phyloP scores from a whole-genome alignment of 2,888 invertebrate genomes.

The Chymomyza procnemis region DNA sequence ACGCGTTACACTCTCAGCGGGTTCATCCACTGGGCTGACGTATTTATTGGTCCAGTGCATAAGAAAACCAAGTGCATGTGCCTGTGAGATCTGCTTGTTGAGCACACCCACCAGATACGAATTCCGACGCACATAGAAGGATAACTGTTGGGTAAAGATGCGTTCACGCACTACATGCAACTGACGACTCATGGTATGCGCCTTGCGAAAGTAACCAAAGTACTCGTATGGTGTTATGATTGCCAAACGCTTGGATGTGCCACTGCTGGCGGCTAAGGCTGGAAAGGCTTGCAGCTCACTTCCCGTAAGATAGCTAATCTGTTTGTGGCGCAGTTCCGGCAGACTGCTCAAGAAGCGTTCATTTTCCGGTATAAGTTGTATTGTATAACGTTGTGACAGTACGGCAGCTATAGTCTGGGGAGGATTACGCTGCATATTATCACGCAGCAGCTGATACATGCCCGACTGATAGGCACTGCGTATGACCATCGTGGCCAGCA shows the following conservation, averaged over 20 bases:
- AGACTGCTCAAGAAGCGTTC: conserved; percentile 47
- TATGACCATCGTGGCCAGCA: conserved; percentile 57
- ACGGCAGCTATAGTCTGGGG: conserved; percentile 65
- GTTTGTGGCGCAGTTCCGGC: conserved; percentile 48
- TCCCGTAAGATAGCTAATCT: conserved; percentile 40
- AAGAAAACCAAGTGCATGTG: conserved; percentile 56
- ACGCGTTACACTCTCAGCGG: conserved; percentile 43
- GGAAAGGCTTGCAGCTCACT: conserved; percentile 60
- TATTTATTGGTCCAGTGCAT: conserved; percentile 54
- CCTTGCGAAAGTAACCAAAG: conserved; percentile 64
- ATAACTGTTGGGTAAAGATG: conserved; percentile 63
- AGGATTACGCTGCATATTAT: conserved; percentile 59
- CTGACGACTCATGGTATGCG: conserved; percentile 43
- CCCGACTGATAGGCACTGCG: conserved; percentile 73
- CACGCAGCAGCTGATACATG: conserved; percentile 64
- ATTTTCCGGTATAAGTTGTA: conserved; percentile 51
- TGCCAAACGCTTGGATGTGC: conserved; percentile 45
- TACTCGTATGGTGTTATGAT: conserved; percentile 68
- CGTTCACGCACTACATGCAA: conserved; percentile 64
- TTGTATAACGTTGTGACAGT: conserved; percentile 48
- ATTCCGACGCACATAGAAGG: conserved; percentile 61
- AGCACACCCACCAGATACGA: conserved; percentile 59
- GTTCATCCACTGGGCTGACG: conserved; percentile 55
- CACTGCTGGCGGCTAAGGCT: conserved; percentile 35
- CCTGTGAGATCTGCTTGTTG: conserved; percentile 52